phyloP scores from a whole-genome alignment of 2,113 vertebrate species.

The Electrona antarctica region DNA sequence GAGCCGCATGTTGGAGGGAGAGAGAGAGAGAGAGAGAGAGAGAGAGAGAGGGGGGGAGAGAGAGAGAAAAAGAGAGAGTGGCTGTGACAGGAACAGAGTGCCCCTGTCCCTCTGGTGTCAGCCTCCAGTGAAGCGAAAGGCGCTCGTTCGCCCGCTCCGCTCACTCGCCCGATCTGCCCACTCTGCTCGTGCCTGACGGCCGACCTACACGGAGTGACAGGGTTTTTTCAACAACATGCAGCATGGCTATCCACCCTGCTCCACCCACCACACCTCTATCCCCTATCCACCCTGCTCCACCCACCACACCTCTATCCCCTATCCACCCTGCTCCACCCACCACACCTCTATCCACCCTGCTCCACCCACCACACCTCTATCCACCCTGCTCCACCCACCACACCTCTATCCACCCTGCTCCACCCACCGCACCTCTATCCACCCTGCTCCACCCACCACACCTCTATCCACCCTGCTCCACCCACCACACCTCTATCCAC shows the following conservation, averaged over 20 bases:
- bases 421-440: too few relatives aligned
- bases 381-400: conserved; percentile 27
- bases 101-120: conserved; percentile 65
- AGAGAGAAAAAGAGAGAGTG: conserved; percentile 43
- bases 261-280: conserved; percentile 24
- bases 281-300: conserved; percentile 29
- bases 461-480: conserved; percentile 29
- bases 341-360: conserved; percentile 19
- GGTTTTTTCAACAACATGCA: conserved; percentile 57
- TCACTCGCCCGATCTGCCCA: background rate
- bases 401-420: too few relatives aligned
- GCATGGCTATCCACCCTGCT: conserved; percentile 35
- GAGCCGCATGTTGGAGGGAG: conserved; percentile 38
- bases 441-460: conserved; percentile 25
- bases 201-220: conserved; percentile 56
- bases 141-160: conserved; percentile 46
- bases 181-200: conserved; percentile 47
- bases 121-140: conserved; percentile 65
- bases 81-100: conserved; percentile 64
- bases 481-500: conserved; percentile 21
- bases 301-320: conserved; percentile 24
- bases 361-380: conserved; percentile 26
- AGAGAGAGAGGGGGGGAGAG: conserved; percentile 30
- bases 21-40: conserved; percentile 16
- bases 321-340: conserved; percentile 29